Conservation (phyloP, 64 coral and sea anemone species). For the Montipora foliosa region DNA sequence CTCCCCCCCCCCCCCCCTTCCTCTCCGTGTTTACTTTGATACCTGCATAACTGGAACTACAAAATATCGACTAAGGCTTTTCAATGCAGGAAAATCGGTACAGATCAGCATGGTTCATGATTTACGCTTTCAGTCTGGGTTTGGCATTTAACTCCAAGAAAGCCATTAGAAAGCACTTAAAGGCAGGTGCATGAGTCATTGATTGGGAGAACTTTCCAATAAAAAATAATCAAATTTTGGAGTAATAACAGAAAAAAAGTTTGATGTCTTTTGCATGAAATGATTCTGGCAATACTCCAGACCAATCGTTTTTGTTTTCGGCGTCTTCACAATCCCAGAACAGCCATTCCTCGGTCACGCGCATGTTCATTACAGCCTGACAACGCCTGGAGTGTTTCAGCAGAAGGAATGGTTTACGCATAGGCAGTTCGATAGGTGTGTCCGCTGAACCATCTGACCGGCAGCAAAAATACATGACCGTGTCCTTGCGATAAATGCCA, state of each 20-base stretch:
- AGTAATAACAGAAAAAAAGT: conserved; percentile 32
- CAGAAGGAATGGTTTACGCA: conserved; percentile 73
- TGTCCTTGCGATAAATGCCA: conserved; percentile 65
- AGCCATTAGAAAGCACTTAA: no score
- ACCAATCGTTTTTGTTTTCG: background rate
- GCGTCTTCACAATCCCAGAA: conserved; percentile 45
- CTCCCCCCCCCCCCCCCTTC: no score
- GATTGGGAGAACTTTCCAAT: background rate
- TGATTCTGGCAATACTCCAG: conserved; percentile 8
- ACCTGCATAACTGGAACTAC: no score
- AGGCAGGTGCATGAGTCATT: background rate
- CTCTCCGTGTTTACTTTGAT: no score
- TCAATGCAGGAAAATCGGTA: no score
- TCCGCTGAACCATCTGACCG: conserved; percentile 42
- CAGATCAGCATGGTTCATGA: no score
- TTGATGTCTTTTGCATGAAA: conserved; percentile 20
- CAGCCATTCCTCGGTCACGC: conserved; percentile 17
- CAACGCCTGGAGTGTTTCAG: conserved; percentile 64
- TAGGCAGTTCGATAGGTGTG: conserved; percentile 77
- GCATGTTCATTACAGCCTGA: conserved; percentile 64
- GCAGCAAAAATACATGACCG: conserved; percentile 76
- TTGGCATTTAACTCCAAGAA: no score
- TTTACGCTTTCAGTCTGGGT: no score
- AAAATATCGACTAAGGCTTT: no score
- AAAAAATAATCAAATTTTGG: background rate